phyloP scores from a whole-genome alignment of 2,797 vertebrate species.

The Takifugu ocellatus region DNA sequence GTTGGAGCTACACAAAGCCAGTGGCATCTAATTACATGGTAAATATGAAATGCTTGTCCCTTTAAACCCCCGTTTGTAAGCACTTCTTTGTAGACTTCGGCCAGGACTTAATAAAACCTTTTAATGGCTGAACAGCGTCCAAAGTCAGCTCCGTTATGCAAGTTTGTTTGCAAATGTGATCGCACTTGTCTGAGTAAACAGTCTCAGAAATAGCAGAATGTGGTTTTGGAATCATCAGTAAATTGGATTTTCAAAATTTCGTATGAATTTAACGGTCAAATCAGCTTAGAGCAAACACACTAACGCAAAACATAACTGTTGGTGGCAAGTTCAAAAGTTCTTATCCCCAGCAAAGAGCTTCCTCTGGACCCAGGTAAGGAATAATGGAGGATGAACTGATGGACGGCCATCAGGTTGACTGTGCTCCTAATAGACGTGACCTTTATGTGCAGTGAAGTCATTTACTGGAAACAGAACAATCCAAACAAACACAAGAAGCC shows the following conservation, averaged over 20 bases:
- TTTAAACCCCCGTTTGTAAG: slow-evolving; percentile 24
- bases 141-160: slow-evolving; percentile 37
- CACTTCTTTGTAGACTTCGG: slow-evolving; percentile 34
- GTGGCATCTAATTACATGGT: slow-evolving; percentile 41
- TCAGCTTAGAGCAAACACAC: no score
- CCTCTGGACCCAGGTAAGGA: no score
- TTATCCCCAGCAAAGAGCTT: no score
- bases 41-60: slow-evolving; percentile 47
- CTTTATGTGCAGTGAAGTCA: neutral
- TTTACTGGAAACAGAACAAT: neutral
- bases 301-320: no score
- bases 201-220: no score
- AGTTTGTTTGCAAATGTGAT: slow-evolving; percentile 23
- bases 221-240: no score
- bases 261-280: no score
- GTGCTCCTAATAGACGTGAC: no score
- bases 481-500: neutral
- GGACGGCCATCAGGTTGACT: no score
- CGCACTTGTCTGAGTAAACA: slow-evolving; percentile 1
- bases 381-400: no score
- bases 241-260: no score
- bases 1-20: slow-evolving; percentile 44
- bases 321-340: no score
- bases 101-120: slow-evolving; percentile 32
- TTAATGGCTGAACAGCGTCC: slow-evolving; percentile 22